Evolutionary conservation across 2,888 invertebrate genomes (phyloP), one percentile per base, ranked within the genome.

Genomic region (Mythimna loreyi): DNA sequence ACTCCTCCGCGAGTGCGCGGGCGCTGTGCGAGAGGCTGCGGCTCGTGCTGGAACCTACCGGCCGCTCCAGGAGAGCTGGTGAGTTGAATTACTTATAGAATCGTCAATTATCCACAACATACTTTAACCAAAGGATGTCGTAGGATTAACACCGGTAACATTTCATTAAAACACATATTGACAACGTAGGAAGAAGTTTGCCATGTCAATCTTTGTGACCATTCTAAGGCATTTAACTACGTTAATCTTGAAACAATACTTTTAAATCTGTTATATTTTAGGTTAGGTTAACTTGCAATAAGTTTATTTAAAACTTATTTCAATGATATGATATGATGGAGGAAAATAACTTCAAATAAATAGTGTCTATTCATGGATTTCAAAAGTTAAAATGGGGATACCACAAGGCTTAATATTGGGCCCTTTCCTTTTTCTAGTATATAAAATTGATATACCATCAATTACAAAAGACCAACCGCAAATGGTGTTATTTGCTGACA

Each of bases 1-100:
- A 96, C 6, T 96, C 97, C 0, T 96, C 88, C 0, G 81, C 77
- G 28, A 89, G 91, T 1, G 93, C 94, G 45, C 96, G 85, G 80
- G 96, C 82, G 89, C 96, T 99, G 45, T 99, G 99, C 81, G 99
- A 99, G 91, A 98, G 99, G 84, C 96, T 99, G 72, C 96, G 99
- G 56, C 96, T 99, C 0, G 98, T 99, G 55, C 93, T 99, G 49
- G 99, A 99, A 91, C 99, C 99, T 0, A 99, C 99, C 0, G 98
- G 98, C 85, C 98, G 99, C 0, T 98, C 99, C 0, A 97, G 99
- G 77, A 96, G 99, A 43, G 98, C 96, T 23, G 96, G 96, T 96
- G 36, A 80, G 87, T 82, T 21, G 9, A 1, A 21, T 49, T 30
- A n/a, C 5, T 2, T 5, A 47, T 21, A 47, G 21, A 4, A 47